phyloP scores from a whole-genome alignment of 2,113 vertebrate species.

The Cathartes aura region DNA sequence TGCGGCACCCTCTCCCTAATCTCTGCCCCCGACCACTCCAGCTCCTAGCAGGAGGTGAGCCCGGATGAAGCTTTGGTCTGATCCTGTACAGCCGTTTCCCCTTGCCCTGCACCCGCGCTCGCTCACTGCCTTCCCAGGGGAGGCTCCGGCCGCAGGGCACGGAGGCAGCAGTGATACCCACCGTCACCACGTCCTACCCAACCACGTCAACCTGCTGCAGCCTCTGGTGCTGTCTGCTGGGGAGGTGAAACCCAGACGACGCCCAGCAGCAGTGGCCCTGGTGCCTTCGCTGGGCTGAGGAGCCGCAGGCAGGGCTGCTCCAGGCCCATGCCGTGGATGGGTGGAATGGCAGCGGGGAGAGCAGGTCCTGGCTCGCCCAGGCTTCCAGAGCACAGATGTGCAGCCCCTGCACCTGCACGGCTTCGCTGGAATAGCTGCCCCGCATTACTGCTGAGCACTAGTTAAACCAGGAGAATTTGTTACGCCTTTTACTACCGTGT shows the following conservation, averaged over 20 bases:
- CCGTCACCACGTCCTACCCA: neutral
- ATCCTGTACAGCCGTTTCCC: no score
- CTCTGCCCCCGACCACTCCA: no score
- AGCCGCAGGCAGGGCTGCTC: neutral
- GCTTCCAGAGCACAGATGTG: no score
- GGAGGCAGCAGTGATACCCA: neutral
- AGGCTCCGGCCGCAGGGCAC: neutral
- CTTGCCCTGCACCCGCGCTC: neutral
- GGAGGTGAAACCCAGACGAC: no score
- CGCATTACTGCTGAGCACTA: accelerated
- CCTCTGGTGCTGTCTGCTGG: neutral
- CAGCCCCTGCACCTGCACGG: neutral
- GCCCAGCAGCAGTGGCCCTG: accelerated
- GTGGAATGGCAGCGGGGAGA: neutral
- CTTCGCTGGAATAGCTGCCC: no score
- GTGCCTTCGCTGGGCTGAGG: neutral
- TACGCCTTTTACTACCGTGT: neutral
- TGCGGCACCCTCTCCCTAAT: neutral
- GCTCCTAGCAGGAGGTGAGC: neutral
- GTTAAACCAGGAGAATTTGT: neutral
- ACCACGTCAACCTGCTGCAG: neutral
- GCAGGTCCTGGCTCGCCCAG: neutral
- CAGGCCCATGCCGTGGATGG: accelerated
- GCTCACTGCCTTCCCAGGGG: neutral
- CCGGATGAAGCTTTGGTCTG: neutral